These are phyloP conservation scores for Cephalotes varians DNA, from an alignment of 2,888 invertebrate genomes.

Conservation along the genomic window DNA sequence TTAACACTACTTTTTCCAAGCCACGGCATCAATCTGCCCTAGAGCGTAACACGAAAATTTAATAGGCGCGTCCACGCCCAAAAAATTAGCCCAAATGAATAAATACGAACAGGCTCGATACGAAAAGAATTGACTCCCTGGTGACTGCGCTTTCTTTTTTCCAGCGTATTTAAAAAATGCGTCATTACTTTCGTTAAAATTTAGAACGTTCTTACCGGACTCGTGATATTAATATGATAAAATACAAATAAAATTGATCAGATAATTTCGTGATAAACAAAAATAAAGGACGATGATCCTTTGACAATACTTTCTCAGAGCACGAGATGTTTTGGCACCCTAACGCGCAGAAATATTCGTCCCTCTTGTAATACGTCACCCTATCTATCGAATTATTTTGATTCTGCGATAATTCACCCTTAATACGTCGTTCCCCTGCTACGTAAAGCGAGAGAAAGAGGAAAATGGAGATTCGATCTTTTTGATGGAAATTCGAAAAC, in stretches of 20 bases:
- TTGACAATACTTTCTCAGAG: slow-evolving; percentile 69
- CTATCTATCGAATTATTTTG: slow-evolving; percentile 84
- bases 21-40: slow-evolving; percentile 80
- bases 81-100: slow-evolving; percentile 79
- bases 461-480: slow-evolving; percentile 68
- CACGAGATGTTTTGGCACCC: slow-evolving; percentile 78
- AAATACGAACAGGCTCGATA: slow-evolving; percentile 64
- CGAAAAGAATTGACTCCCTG: slow-evolving; percentile 70
- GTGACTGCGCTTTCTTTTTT: background rate
- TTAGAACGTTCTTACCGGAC: too few species aligned
- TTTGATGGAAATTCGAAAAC: slow-evolving; percentile 76
- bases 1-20: slow-evolving; percentile 76
- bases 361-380: slow-evolving; percentile 79
- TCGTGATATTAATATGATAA: background rate
- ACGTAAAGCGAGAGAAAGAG: slow-evolving; percentile 61
- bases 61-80: slow-evolving; percentile 77
- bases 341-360: slow-evolving; percentile 73
- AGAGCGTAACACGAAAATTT: slow-evolving; percentile 75
- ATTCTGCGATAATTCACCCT: slow-evolving; percentile 85
- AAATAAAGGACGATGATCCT: slow-evolving; percentile 51
- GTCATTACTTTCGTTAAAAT: background rate
- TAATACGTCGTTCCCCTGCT: slow-evolving; percentile 78
- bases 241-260: background rate
- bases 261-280: background rate
- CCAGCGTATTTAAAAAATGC: background rate